phyloP scores from a whole-genome alignment of 2,888 invertebrate species.

The Eudemis profundana region DNA sequence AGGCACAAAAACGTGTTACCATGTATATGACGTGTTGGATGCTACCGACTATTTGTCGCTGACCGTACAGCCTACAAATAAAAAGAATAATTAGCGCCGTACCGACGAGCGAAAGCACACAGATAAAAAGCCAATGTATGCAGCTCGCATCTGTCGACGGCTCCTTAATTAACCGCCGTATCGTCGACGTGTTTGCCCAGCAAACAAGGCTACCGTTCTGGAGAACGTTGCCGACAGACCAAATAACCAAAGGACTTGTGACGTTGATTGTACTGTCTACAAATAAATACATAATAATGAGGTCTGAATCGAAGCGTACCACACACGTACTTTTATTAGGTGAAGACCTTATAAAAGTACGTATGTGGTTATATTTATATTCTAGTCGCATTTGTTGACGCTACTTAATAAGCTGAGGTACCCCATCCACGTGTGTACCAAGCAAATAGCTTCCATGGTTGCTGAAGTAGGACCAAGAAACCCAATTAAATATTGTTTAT shows the following conservation, averaged over 20 bases:
- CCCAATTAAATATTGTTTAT: too few species aligned
- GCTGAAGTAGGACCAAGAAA: too few species aligned
- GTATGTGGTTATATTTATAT: not conserved
- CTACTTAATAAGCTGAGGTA: too few species aligned
- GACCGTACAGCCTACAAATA: not conserved
- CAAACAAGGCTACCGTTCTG: slow-evolving; percentile 41
- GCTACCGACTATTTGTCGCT: too few species aligned
- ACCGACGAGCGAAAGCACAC: not conserved
- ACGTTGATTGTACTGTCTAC: slow-evolving; percentile 19
- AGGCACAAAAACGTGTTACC: too few species aligned
- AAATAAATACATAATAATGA: slow-evolving; percentile 25
- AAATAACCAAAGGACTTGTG: slow-evolving; percentile 26
- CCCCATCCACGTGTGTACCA: too few species aligned
- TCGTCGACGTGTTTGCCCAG: slow-evolving; percentile 31
- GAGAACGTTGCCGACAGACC: slow-evolving; percentile 11
- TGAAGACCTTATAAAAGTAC: slow-evolving; percentile 1
- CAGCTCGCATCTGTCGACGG: slow-evolving; percentile 26
- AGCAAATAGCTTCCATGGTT: too few species aligned
- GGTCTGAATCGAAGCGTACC: not conserved
- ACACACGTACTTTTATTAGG: too few species aligned
- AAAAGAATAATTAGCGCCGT: not conserved
- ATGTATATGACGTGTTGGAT: too few species aligned
- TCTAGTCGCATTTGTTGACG: too few species aligned
- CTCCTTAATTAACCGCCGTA: slow-evolving; percentile 33
- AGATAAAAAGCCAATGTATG: slow-evolving; percentile 27